Evolutionary conservation across 2,888 invertebrate species (phyloP).

Genomic region (Apoderus coryli): DNA sequence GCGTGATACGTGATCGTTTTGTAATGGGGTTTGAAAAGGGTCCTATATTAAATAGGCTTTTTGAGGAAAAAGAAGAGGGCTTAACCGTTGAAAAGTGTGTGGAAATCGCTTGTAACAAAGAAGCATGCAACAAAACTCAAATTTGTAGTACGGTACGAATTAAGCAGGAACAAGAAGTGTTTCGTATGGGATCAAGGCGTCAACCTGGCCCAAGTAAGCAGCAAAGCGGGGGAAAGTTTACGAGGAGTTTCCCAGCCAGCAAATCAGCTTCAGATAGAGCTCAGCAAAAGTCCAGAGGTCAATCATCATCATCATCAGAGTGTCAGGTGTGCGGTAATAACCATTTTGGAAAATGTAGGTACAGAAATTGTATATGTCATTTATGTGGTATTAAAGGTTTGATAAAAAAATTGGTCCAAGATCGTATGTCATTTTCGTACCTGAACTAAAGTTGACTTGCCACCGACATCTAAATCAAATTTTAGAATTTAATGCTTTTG

Average conservation of each 20-base stretch:
- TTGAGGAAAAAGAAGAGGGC: conserved; percentile 9
- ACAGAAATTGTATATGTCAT: neutral
- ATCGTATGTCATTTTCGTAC: too few relatives aligned
- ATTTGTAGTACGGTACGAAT: too few relatives aligned
- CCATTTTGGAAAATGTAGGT: conserved; percentile 1
- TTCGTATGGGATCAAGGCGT: neutral
- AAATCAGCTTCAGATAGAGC: neutral
- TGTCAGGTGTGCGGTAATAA: conserved; percentile 1
- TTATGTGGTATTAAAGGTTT: neutral
- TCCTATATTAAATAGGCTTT: conserved; percentile 5
- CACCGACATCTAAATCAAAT: too few relatives aligned
- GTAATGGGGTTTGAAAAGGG: conserved; percentile 10
- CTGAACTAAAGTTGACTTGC: too few relatives aligned
- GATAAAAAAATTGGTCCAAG: too few relatives aligned
- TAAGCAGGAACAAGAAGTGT: neutral
- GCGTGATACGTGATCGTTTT: conserved; percentile 7
- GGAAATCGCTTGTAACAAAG: conserved; percentile 5
- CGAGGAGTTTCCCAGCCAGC: neutral
- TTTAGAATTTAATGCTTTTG: too few relatives aligned
- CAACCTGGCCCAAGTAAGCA: neutral
- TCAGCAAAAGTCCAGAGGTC: too few relatives aligned
- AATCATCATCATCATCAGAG: neutral
- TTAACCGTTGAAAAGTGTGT: conserved; percentile 6
- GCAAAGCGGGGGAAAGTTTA: neutral
- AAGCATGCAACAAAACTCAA: conserved; percentile 1